phyloP scores from a whole-genome alignment of 1,140 invertebrate genomes.

The Drosophila tani region DNA sequence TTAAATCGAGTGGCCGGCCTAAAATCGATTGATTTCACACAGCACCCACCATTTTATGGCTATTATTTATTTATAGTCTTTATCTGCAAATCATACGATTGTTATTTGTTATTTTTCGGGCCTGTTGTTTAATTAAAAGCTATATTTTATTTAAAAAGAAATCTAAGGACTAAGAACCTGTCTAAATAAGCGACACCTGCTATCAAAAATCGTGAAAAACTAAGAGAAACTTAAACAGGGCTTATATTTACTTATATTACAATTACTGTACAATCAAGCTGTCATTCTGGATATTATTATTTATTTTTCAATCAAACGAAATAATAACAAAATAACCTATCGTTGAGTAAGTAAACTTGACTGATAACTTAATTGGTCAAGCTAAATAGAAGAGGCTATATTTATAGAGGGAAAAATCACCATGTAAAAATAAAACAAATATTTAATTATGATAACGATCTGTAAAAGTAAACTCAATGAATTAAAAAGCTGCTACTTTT shows the following conservation, averaged over 20 bases:
- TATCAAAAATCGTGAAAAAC: not conserved
- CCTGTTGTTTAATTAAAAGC: not conserved
- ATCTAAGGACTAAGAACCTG: not conserved
- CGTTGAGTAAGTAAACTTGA: not conserved
- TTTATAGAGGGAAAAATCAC: not conserved
- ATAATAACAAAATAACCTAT: not conserved
- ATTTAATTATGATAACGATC: not conserved
- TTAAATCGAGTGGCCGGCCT: constrained; percentile 8
- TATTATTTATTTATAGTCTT: constrained; percentile 9
- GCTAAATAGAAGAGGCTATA: not conserved
- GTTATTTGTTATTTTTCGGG: not conserved
- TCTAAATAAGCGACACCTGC: not conserved
- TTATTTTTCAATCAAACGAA: constrained; percentile 3
- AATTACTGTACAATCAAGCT: not conserved
- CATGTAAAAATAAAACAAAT: constrained; percentile 3
- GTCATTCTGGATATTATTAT: constrained; percentile 1
- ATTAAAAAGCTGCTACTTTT: no score
- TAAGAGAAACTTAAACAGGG: not conserved
- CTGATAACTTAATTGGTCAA: constrained; percentile 9
- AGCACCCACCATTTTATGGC: constrained; percentile 11
- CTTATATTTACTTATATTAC: not conserved
- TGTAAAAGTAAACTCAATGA: no score
- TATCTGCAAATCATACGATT: constrained; percentile 7
- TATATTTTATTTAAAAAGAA: not conserved
- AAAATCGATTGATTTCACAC: constrained; percentile 13